Percentiles rank a stretch among this genome's conserved stretches.
Conservation (phyloP, 2,888 invertebrate genomes). For the Tricholauxania praeusta region DNA sequence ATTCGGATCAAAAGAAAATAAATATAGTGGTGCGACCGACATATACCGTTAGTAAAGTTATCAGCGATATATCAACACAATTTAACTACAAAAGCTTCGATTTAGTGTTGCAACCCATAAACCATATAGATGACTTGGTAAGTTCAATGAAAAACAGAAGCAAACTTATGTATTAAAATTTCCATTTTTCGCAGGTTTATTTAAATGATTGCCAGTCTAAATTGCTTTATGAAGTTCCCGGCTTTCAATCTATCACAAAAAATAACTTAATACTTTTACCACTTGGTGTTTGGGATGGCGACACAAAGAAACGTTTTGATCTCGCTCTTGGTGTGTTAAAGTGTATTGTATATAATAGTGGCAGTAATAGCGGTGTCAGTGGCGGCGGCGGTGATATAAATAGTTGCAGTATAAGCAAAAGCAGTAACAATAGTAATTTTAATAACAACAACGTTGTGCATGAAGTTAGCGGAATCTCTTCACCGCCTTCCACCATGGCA, state of each 20-base stretch:
- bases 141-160: slow-evolving; percentile 26
- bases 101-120: slow-evolving; percentile 61
- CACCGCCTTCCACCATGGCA: slow-evolving; percentile 46
- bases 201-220: slow-evolving; percentile 58
- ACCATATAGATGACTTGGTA: slow-evolving; percentile 56
- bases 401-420: slow-evolving; percentile 32
- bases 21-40: slow-evolving; percentile 63
- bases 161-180: slow-evolving; percentile 2
- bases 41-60: slow-evolving; percentile 63
- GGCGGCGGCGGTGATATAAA: slow-evolving; percentile 25
- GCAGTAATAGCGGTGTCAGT: slow-evolving; percentile 8
- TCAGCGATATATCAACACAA: slow-evolving; percentile 62
- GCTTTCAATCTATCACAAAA: slow-evolving; percentile 59
- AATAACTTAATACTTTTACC: slow-evolving; percentile 62
- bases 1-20: slow-evolving; percentile 64
- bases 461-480: slow-evolving; percentile 29
- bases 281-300: slow-evolving; percentile 59
- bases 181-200: slow-evolving; percentile 54
- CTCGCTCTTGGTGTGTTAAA: slow-evolving; percentile 42
- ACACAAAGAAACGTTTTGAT: slow-evolving; percentile 59
- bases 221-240: slow-evolving; percentile 58
- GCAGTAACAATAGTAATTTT: slow-evolving; percentile 35
- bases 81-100: slow-evolving; percentile 64
- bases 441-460: slow-evolving; percentile 15
- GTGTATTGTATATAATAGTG: slow-evolving; percentile 1